These are phyloP conservation scores for Dasysyrphus tricinctus DNA, from an alignment of 2,888 invertebrate species.

Conservation along the genomic window DNA sequence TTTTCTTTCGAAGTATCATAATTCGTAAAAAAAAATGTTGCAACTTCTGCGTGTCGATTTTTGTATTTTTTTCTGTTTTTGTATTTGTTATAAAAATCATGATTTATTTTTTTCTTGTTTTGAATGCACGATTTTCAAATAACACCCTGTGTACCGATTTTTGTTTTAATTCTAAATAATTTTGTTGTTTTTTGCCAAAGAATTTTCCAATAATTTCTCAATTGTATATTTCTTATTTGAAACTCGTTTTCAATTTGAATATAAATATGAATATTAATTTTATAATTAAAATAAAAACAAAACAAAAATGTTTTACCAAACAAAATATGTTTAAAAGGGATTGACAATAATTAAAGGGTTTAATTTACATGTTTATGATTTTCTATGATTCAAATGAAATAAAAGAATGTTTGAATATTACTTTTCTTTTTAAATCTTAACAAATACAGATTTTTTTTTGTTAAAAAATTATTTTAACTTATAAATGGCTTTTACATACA, in stretches of 20 bases:
- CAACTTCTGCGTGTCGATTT: conserved; percentile 75
- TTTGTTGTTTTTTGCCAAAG: conserved; percentile 51
- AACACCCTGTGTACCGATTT: conserved; percentile 35
- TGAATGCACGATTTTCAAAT: conserved; percentile 73
- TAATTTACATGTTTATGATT: conserved; percentile 62
- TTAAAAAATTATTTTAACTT: conserved; percentile 45
- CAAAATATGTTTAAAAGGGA: conserved; percentile 23
- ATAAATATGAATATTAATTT: conserved; percentile 32
- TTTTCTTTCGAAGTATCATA: conserved; percentile 52
- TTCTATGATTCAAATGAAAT: conserved; percentile 36
- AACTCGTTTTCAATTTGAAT: conserved; percentile 58
- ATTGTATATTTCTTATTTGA: conserved; percentile 63
- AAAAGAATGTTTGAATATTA: conserved; percentile 12
- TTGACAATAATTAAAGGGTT: conserved; percentile 47
- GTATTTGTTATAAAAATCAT: conserved; percentile 57
- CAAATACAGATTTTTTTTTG: conserved; percentile 46
- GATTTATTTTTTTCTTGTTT: conserved; percentile 23
- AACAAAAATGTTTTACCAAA: neutral
- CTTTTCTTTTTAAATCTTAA: conserved; percentile 19
- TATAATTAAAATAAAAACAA: conserved; percentile 1
- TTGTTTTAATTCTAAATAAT: conserved; percentile 18
- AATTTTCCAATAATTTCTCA: conserved; percentile 48
- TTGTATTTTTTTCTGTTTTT: conserved; percentile 58
- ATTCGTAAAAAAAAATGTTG: conserved; percentile 71
- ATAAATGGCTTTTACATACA: conserved; percentile 68